A percentile compares a stretch with the other conserved stretches of the same genome.
phyloP scores from a whole-genome alignment of 2,797 vertebrate genomes.

The Pseudopleuronectes americanus region DNA sequence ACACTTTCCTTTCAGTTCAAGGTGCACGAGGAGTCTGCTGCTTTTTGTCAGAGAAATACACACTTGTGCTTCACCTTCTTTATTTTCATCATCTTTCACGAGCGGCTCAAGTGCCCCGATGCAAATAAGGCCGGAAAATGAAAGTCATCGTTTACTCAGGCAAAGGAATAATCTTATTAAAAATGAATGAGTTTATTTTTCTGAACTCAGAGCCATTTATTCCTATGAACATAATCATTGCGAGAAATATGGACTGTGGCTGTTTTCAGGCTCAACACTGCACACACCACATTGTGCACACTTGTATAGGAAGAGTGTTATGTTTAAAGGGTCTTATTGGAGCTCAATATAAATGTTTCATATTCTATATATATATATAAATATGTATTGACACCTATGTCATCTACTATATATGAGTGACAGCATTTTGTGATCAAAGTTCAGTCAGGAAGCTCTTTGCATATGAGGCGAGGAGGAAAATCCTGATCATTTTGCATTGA shows the following conservation, averaged over 20 bases:
- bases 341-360: background rate
- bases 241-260: conserved; percentile 22
- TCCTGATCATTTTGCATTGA: conserved; percentile 78
- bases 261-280: conserved; percentile 33
- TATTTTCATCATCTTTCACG: conserved; percentile 45
- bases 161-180: conserved; percentile 63
- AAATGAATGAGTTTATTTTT: conserved; percentile 51
- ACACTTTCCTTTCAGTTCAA: background rate
- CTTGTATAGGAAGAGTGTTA: background rate
- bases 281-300: background rate
- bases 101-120: conserved; percentile 45
- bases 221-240: conserved; percentile 31
- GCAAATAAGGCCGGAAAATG: conserved; percentile 47
- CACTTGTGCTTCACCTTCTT: conserved; percentile 19
- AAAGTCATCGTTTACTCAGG: conserved; percentile 54
- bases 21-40: background rate
- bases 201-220: conserved; percentile 38
- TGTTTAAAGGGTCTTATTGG: background rate
- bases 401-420: conserved; percentile 3
- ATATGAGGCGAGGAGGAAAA: conserved; percentile 81
- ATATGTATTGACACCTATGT: too few species aligned
- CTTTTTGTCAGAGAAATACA: conserved; percentile 22
- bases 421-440: conserved; percentile 39
- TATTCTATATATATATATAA: too few species aligned
- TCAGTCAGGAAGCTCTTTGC: conserved; percentile 72